Evolutionary conservation across 30 jellyfish, hydroid and myxozoan species (phyloP), one percentile per base, ranked within the genome.

Genomic region (Pseudorhiza aurosa): DNA sequence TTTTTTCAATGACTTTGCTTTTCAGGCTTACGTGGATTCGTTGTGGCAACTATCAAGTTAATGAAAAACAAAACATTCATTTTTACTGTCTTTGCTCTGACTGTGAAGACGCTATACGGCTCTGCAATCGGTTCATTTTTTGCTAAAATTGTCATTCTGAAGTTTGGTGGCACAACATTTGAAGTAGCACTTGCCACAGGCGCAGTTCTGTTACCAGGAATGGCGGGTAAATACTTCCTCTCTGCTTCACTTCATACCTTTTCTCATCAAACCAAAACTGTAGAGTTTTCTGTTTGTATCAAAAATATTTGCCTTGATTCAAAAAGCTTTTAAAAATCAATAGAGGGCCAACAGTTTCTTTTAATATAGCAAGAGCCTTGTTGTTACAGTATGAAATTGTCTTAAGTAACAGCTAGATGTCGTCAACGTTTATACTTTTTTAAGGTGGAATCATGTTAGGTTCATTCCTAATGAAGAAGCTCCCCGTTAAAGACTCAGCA

Each of bases 401-500:
- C n/a, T n/a, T n/a, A n/a, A n/a, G n/a, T n/a, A n/a, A n/a, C n/a
- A n/a, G n/a, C n/a, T n/a, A n/a, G n/a, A n/a, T n/a, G n/a, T n/a
- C n/a, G n/a, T n/a, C n/a, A n/a, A n/a, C n/a, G n/a, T n/a, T n/a
- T n/a, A n/a, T n/a, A n/a, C n/a, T n/a, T n/a, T n/a, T n/a, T n/a
- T n/a, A n/a, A 92, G 98, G 72, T 68, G 98, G 98, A 24, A 77
- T 92, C 6, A 29, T 92, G 79, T 14, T 72, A 10, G 98, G 98
- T 10, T 51, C 98, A 2, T 77, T 65, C 69, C 50, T 92, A 28
- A 81, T 92, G 93, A 82, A 87, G 79, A 85, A 67, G 37, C n/a
- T 81, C 18, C 74, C 64, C 17, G 30, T 86, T 11, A 50, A 68
- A 46, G 45, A 53, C 25, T 81, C 96, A 0, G 98, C 96, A 3